Evolutionary conservation across 2,888 invertebrate genomes (phyloP).

Genomic region (Chouioia cunea): DNA sequence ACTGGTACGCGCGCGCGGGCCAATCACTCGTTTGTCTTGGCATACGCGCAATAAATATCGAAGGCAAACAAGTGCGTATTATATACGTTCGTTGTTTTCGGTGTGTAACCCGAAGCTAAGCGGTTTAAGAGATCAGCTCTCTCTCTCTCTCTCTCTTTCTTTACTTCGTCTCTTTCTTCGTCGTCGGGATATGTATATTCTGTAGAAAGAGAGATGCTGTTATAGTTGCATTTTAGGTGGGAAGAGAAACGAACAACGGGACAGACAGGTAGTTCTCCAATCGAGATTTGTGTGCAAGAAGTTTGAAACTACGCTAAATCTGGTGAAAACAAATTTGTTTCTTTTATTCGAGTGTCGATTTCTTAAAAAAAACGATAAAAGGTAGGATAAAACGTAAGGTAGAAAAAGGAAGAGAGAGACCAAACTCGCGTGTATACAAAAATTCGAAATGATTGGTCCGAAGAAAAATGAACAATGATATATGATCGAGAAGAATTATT

Average conservation of each 20-base stretch:
- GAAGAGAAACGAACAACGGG: no score
- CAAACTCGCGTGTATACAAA: conserved; percentile 19
- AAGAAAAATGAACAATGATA: conserved; percentile 40
- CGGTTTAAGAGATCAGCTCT: conserved; percentile 67
- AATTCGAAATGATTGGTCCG: conserved; percentile 25
- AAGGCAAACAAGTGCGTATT: conserved; percentile 64
- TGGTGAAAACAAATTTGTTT: no score
- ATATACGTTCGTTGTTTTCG: conserved; percentile 62
- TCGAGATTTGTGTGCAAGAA: no score
- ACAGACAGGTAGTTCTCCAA: no score
- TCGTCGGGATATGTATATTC: no score
- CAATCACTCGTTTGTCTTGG: conserved; percentile 43
- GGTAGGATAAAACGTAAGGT: conserved; percentile 23
- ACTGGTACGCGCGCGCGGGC: not conserved
- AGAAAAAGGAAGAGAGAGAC: conserved; percentile 43
- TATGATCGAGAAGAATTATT: conserved; percentile 40
- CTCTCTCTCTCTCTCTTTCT: no score
- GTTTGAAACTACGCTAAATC: no score
- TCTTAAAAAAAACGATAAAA: conserved; percentile 6
- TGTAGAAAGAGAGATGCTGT: no score
- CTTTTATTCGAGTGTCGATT: no score
- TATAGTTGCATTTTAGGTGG: no score
- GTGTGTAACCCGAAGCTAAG: conserved; percentile 68
- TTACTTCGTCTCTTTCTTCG: no score
- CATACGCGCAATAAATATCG: conserved; percentile 51